Percentiles rank a stretch among this genome's conserved stretches.
Evolutionary conservation across 1,140 invertebrate genomes (phyloP).

Genomic region (Pogonomyrmex barbatus): DNA sequence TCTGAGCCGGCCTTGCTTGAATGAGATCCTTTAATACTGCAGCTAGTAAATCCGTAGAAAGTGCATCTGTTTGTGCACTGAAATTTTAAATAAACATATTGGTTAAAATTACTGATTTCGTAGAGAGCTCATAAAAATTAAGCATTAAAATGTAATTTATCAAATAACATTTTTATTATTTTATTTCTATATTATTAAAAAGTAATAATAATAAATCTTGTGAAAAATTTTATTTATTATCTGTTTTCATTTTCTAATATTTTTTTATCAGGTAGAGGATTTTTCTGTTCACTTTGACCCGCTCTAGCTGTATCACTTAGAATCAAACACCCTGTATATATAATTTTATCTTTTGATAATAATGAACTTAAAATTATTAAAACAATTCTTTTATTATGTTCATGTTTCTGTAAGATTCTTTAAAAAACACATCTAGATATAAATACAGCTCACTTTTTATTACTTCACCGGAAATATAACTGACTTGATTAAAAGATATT

Average conservation of each 20-base stretch:
- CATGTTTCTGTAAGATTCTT: background rate
- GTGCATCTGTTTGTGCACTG: background rate
- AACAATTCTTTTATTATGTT: background rate
- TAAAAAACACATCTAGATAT: background rate
- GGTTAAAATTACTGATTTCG: background rate
- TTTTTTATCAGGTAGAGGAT: too few species aligned
- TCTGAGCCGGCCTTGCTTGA: background rate
- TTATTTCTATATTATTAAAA: background rate
- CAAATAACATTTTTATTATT: background rate
- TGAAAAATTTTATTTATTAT: background rate
- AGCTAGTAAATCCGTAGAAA: background rate
- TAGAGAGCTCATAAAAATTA: background rate
- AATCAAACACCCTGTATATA: background rate
- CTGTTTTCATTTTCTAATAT: background rate
- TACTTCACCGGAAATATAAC: background rate
- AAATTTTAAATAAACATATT: background rate
- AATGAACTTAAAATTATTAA: background rate
- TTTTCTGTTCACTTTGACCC: too few species aligned
- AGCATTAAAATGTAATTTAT: background rate
- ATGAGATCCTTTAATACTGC: background rate
- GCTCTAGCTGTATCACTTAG: too few species aligned
- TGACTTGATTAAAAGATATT: background rate
- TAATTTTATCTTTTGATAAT: background rate
- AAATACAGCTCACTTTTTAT: background rate
- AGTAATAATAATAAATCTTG: background rate